These are phyloP conservation scores for Salarias fasciatus DNA, from an alignment of 2,797 vertebrate species.

Conservation along the genomic window DNA sequence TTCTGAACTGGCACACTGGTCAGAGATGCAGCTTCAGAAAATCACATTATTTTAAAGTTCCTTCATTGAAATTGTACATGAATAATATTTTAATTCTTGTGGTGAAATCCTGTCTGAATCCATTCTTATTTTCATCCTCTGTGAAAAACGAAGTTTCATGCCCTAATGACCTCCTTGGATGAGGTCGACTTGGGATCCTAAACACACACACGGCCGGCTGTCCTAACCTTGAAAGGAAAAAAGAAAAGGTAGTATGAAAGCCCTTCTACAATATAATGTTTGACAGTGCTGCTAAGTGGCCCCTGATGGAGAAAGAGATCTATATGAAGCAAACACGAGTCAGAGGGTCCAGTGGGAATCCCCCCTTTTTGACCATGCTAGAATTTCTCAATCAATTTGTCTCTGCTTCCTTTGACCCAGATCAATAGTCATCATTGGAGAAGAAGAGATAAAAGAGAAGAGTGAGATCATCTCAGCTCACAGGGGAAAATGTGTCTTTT, in stretches of 20 bases:
- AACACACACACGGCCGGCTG: neutral
- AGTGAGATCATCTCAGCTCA: conserved; percentile 72
- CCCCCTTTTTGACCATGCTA: conserved; percentile 59
- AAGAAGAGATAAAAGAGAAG: conserved; percentile 67
- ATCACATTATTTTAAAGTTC: no score
- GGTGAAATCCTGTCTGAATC: no score
- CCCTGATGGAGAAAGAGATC: conserved; percentile 55
- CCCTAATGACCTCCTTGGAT: neutral
- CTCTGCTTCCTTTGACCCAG: conserved; percentile 63
- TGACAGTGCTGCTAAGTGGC: conserved; percentile 67
- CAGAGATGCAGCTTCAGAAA: no score
- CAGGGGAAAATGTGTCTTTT: conserved; percentile 42
- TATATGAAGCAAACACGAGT: conserved; percentile 59
- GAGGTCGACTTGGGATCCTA: neutral
- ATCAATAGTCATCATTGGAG: conserved; percentile 76
- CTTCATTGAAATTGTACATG: no score
- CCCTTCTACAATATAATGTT: conserved; percentile 59
- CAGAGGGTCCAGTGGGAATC: conserved; percentile 60
- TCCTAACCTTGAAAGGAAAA: neutral
- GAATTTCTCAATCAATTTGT: conserved; percentile 78
- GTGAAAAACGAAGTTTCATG: no score
- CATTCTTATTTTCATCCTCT: no score
- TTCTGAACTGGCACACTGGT: no score
- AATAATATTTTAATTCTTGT: no score
- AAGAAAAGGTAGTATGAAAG: no score